These are phyloP conservation scores for Zaprionus inermis DNA, from an alignment of 1,140 invertebrate genomes.

Conservation along the genomic window DNA sequence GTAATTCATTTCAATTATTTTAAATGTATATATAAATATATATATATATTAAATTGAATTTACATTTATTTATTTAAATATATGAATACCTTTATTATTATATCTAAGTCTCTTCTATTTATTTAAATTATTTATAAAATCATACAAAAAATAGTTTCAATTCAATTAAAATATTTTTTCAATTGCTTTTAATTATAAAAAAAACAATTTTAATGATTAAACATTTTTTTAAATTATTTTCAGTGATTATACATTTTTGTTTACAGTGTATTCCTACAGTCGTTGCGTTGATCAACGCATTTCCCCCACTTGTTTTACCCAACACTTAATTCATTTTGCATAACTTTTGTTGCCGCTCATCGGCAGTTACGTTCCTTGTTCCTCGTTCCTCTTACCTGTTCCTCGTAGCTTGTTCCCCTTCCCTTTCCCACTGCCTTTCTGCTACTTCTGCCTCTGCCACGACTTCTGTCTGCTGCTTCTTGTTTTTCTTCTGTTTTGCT, in stretches of 20 bases:
- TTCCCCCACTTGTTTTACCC: slow-evolving; percentile 50
- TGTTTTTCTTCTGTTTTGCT: slow-evolving; percentile 22
- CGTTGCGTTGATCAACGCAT: background rate
- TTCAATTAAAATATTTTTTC: no score
- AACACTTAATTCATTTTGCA: slow-evolving; percentile 72
- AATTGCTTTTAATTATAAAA: no score
- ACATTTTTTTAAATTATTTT: no score
- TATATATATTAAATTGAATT: no score
- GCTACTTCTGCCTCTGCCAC: background rate
- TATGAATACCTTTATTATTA: background rate
- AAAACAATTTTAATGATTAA: no score
- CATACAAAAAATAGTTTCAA: no score
- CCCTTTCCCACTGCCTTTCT: background rate
- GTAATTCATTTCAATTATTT: no score
- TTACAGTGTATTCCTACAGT: slow-evolving; percentile 9
- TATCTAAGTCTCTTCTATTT: background rate
- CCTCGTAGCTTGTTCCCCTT: background rate
- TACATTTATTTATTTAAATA: background rate
- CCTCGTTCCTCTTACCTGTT: slow-evolving; percentile 11
- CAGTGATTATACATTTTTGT: background rate
- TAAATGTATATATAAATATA: background rate
- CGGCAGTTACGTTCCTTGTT: slow-evolving; percentile 2
- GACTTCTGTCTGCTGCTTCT: slow-evolving; percentile 27
- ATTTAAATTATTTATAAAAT: no score
- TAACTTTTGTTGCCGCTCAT: slow-evolving; percentile 31